phyloP scores from a whole-genome alignment of 2,888 invertebrate species.

The Chrysotoxum bicinctum region DNA sequence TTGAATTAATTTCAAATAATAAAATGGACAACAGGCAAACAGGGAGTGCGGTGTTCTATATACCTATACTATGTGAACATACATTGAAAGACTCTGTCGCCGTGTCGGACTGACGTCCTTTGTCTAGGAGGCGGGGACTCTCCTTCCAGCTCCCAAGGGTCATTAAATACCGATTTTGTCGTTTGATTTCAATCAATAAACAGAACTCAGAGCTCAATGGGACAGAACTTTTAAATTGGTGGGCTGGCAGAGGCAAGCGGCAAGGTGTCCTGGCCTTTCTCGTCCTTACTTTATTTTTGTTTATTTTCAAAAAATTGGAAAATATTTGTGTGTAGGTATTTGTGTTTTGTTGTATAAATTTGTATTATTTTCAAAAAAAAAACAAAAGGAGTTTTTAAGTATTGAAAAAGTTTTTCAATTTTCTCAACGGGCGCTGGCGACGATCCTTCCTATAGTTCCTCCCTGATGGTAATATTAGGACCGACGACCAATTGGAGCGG shows the following conservation, averaged over 20 bases:
- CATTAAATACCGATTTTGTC: constrained; percentile 71
- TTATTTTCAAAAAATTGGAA: constrained; percentile 30
- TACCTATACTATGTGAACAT: background rate
- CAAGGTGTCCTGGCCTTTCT: background rate
- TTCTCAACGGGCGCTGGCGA: constrained; percentile 48
- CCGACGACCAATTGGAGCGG: constrained; percentile 43
- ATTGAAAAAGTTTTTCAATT: constrained; percentile 72
- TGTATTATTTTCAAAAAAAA: constrained; percentile 54
- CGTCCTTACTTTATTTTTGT: background rate
- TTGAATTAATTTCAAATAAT: constrained; percentile 72
- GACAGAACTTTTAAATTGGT: constrained; percentile 71
- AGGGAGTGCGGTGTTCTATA: background rate
- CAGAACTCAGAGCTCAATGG: constrained; percentile 70
- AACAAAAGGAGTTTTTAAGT: constrained; percentile 68
- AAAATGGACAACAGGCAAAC: constrained; percentile 44
- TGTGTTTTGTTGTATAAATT: constrained; percentile 12
- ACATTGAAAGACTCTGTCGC: background rate
- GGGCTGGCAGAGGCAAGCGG: background rate
- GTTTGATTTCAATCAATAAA: constrained; percentile 73
- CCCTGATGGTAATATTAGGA: constrained; percentile 31
- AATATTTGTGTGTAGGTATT: constrained; percentile 23
- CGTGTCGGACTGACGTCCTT: background rate
- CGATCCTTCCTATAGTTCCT: background rate
- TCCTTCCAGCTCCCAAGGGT: constrained; percentile 59
- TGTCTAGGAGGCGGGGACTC: background rate